A percentile compares a stretch with the other conserved stretches of the same genome.
These are phyloP conservation scores for Dendroctonus ponderosae DNA, from an alignment of 1,140 invertebrate species.

Conservation along the genomic window DNA sequence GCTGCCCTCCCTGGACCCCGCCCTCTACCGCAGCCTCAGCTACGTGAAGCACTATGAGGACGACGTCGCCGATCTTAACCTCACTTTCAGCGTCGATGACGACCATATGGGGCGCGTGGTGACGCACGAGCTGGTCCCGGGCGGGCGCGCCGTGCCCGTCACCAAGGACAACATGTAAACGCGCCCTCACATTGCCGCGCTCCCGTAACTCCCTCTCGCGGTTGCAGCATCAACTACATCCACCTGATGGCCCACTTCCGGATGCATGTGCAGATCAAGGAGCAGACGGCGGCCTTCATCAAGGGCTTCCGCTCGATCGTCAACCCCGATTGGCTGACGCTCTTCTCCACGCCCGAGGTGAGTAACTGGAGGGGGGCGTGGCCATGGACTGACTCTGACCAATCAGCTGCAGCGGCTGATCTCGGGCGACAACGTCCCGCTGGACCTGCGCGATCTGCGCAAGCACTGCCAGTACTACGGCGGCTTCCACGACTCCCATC, in stretches of 20 bases:
- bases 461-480: conserved; percentile 98
- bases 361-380: conserved; percentile 13
- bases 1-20: conserved; percentile 92
- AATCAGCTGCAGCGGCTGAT: conserved; percentile 80
- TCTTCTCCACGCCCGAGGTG: conserved; percentile 97
- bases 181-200: not conserved
- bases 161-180: conserved; percentile 95
- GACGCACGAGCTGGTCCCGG: conserved; percentile 88
- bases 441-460: conserved; percentile 88
- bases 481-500: conserved; percentile 97
- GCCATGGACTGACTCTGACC: too few relatives aligned
- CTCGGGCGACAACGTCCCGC: conserved; percentile 85
- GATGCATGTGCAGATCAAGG: conserved; percentile 95
- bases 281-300: conserved; percentile 95
- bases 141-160: conserved; percentile 88
- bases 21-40: conserved; percentile 93
- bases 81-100: conserved; percentile 97
- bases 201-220: not conserved
- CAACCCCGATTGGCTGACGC: conserved; percentile 89
- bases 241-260: conserved; percentile 98
- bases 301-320: conserved; percentile 95
- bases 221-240: conserved; percentile 87
- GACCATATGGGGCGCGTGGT: conserved; percentile 90
- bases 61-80: conserved; percentile 89
- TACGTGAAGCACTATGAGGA: conserved; percentile 95